These are phyloP conservation scores for Ectemnius cavifrons DNA, from an alignment of 2,888 invertebrate genomes.

Conservation along the genomic window DNA sequence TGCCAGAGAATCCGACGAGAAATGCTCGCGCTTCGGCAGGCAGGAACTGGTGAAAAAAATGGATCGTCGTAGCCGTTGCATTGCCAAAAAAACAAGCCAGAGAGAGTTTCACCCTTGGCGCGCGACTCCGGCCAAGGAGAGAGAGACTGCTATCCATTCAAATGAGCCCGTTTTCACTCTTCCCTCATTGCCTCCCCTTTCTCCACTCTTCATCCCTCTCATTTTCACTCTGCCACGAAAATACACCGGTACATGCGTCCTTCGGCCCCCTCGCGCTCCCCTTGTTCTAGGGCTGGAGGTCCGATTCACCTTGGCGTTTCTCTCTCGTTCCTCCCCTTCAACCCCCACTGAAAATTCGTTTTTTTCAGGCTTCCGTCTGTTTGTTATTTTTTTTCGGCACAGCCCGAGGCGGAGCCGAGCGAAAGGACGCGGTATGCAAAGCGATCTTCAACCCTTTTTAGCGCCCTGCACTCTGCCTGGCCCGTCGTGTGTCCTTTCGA, in stretches of 20 bases:
- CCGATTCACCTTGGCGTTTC: neutral
- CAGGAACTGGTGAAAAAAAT: conserved; percentile 32
- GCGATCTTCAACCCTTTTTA: conserved; percentile 69
- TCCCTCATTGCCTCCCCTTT: neutral
- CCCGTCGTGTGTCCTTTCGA: conserved; percentile 44
- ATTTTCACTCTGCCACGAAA: conserved; percentile 27
- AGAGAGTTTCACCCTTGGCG: conserved; percentile 34
- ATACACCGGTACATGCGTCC: conserved; percentile 27
- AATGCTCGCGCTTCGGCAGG: conserved; percentile 30
- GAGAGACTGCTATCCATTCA: conserved; percentile 68
- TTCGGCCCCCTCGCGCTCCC: conserved; percentile 22
- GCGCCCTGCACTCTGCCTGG: conserved; percentile 59
- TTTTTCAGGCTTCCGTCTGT: conserved; percentile 73
- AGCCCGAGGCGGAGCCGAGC: conserved; percentile 47
- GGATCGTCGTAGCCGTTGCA: conserved; percentile 18
- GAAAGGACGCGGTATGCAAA: conserved; percentile 65
- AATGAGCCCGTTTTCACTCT: conserved; percentile 62
- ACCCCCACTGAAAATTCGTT: conserved; percentile 53
- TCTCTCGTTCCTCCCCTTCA: conserved; percentile 12
- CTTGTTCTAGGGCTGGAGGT: neutral
- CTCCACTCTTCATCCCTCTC: conserved; percentile 19
- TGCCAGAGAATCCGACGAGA: neutral
- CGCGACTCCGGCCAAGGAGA: conserved; percentile 37
- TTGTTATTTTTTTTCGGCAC: conserved; percentile 64
- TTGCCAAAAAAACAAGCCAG: conserved; percentile 18